These are phyloP conservation scores for Acanthurus tractus DNA, from an alignment of 2,797 vertebrate species.

Conservation along the genomic window DNA sequence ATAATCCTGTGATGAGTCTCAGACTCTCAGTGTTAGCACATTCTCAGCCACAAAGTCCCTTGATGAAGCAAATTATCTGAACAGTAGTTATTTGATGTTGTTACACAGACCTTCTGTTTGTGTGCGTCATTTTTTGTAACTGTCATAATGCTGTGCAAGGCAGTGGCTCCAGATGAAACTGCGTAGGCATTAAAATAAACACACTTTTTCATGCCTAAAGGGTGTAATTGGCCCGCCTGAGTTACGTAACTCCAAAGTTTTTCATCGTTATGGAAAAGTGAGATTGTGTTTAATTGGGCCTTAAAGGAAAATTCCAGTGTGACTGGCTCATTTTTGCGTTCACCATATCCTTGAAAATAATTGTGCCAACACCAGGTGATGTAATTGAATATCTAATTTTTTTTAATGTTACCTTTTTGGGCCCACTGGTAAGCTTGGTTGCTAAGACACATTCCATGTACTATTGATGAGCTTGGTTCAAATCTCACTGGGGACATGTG, in stretches of 20 bases:
- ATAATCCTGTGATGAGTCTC: conserved; percentile 36
- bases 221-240: conserved; percentile 40
- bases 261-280: conserved; percentile 37
- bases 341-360: conserved; percentile 14
- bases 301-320: conserved; percentile 44
- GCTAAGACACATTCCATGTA: no score
- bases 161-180: conserved; percentile 15
- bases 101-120: conserved; percentile 9
- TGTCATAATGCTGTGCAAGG: conserved; percentile 23
- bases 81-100: conserved; percentile 11
- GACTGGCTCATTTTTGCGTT: conserved; percentile 22
- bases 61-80: conserved; percentile 54
- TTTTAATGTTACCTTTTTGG: background rate
- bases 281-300: conserved; percentile 59
- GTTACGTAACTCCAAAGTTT: conserved; percentile 54
- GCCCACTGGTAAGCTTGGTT: background rate
- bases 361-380: conserved; percentile 8
- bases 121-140: conserved; percentile 13
- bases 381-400: background rate
- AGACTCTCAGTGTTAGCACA: background rate
- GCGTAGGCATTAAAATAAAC: background rate
- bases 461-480: background rate
- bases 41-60: conserved; percentile 43
- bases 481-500: background rate
- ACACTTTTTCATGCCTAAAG: conserved; percentile 31